Evolutionary conservation across 2,113 vertebrate species (phyloP).

Genomic region (Ictidomys tridecemlineatus): DNA sequence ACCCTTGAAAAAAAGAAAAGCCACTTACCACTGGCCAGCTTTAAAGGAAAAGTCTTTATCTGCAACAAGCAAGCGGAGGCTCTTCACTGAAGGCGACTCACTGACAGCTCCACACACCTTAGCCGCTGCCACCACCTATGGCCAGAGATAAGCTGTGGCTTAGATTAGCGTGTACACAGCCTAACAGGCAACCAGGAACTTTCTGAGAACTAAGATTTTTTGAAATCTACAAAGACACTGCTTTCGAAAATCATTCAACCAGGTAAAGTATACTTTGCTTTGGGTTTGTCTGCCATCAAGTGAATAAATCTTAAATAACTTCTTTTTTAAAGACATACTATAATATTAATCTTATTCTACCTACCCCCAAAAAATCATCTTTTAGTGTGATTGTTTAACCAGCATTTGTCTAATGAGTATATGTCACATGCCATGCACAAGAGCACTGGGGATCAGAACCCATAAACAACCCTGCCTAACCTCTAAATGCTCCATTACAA

Average conservation of each 20-base stretch:
- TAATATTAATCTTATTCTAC: neutral
- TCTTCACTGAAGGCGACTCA: constrained; percentile 93
- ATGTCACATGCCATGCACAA: neutral
- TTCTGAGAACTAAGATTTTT: neutral
- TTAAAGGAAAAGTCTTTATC: constrained; percentile 94
- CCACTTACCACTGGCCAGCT: constrained; percentile 96
- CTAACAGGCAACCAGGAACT: neutral
- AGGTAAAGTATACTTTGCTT: neutral
- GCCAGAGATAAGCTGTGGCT: constrained; percentile 8
- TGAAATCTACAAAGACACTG: neutral
- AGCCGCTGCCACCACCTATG: constrained; percentile 91
- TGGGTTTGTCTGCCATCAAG: neutral
- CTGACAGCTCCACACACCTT: constrained; percentile 90
- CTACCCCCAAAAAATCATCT: no score
- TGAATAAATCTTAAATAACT: neutral
- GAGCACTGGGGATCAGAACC: neutral
- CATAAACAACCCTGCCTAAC: no score
- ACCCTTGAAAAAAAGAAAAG: neutral
- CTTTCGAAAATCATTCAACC: neutral
- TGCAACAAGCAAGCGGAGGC: constrained; percentile 89
- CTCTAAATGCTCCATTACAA: neutral
- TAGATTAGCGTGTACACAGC: neutral
- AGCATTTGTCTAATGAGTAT: neutral
- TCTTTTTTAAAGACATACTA: neutral
- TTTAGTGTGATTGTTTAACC: neutral